Conservation (phyloP, 2,888 invertebrate species). For the Stenurella melanura region DNA sequence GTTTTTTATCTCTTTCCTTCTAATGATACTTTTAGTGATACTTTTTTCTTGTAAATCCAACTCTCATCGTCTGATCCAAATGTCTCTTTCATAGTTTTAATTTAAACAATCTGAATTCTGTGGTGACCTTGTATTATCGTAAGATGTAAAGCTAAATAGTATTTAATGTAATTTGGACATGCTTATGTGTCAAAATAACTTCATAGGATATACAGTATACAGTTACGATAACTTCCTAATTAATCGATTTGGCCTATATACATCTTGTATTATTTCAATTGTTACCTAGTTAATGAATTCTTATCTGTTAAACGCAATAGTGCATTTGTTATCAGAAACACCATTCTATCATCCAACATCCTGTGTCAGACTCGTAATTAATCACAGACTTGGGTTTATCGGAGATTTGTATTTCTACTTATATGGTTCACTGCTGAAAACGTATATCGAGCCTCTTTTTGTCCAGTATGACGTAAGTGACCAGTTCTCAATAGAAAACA, state of each 20-base stretch:
- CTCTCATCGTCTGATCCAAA: too few relatives aligned
- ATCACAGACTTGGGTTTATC: not conserved
- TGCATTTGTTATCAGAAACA: not conserved
- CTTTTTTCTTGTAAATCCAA: too few relatives aligned
- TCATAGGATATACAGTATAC: too few relatives aligned
- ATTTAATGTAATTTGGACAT: too few relatives aligned
- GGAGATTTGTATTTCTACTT: constrained; percentile 3
- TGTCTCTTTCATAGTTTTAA: too few relatives aligned
- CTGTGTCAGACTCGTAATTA: constrained; percentile 3
- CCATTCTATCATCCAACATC: not conserved
- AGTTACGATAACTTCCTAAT: too few relatives aligned
- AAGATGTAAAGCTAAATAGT: too few relatives aligned
- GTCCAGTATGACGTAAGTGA: not conserved
- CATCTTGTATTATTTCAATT: not conserved
- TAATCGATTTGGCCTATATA: not conserved
- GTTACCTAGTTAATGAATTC: not conserved
- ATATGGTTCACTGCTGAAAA: not conserved
- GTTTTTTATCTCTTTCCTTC: too few relatives aligned
- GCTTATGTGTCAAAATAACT: too few relatives aligned
- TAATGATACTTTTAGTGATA: too few relatives aligned
- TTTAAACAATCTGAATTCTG: too few relatives aligned
- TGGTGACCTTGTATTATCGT: too few relatives aligned
- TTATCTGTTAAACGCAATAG: not conserved
- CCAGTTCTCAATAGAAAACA: not conserved
- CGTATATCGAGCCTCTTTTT: not conserved